Evolutionary conservation across 2,888 invertebrate species (phyloP).

Genomic region (Cremastinae sp.): DNA sequence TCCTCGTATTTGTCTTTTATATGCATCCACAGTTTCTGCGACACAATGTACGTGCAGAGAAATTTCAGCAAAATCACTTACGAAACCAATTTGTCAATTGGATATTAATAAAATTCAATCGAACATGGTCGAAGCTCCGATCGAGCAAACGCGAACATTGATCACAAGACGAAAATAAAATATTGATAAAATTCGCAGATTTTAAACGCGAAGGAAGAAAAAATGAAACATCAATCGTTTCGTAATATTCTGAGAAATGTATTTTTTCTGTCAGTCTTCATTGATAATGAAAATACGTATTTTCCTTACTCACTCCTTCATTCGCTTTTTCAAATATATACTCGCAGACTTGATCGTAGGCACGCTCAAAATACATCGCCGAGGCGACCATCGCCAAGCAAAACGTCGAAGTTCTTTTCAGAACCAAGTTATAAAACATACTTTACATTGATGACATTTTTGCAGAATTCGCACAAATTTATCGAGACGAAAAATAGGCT

Average conservation of each 20-base stretch:
- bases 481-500: neutral
- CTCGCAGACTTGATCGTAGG: constrained; percentile 78
- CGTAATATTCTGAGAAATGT: neutral
- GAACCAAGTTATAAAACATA: constrained; percentile 70
- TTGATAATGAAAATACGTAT: neutral
- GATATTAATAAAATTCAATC: constrained; percentile 34
- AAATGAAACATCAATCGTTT: neutral
- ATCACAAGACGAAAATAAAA: neutral
- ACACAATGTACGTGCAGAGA: constrained; percentile 38
- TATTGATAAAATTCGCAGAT: neutral
- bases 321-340: constrained; percentile 78
- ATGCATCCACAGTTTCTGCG: constrained; percentile 71
- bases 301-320: constrained; percentile 73
- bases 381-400: constrained; percentile 77
- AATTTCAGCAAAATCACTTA: constrained; percentile 4
- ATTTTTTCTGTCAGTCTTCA: neutral
- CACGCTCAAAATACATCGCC: constrained; percentile 80
- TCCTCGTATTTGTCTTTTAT: constrained; percentile 70
- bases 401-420: constrained; percentile 80
- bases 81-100: neutral
- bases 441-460: constrained; percentile 40
- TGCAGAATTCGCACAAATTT: neutral
- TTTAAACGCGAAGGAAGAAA: neutral
- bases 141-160: neutral
- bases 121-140: neutral